These are phyloP conservation scores for Philopedon plagiatum DNA, from an alignment of 2,888 invertebrate genomes.

Conservation along the genomic window DNA sequence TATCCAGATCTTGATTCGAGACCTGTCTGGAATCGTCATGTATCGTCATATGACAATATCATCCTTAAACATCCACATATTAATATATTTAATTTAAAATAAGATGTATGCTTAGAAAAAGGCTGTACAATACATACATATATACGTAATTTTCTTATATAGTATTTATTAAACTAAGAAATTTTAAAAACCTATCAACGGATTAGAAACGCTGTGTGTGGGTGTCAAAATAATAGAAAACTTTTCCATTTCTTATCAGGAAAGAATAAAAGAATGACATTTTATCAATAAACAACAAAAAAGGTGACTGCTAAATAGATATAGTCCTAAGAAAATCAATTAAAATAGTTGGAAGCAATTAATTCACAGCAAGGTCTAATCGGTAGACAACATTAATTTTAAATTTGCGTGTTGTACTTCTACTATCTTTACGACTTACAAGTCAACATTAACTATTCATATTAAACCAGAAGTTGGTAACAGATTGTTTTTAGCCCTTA, in stretches of 20 bases:
- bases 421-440: constrained; percentile 43
- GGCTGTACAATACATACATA: too few species aligned
- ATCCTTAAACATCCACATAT: too few species aligned
- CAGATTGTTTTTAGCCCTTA: constrained; percentile 13
- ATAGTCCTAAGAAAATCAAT: constrained; percentile 42
- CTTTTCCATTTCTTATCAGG: not conserved
- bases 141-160: too few species aligned
- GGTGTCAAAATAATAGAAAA: not conserved
- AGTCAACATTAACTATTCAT: constrained; percentile 37
- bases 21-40: too few species aligned
- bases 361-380: constrained; percentile 44
- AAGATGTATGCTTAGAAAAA: too few species aligned
- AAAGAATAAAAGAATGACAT: constrained; percentile 4
- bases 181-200: too few species aligned
- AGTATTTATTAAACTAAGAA: too few species aligned
- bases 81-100: too few species aligned
- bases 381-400: constrained; percentile 51
- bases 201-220: not conserved
- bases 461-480: constrained; percentile 18
- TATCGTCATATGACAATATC: too few species aligned
- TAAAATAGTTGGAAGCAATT: constrained; percentile 49
- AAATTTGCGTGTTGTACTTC: constrained; percentile 48
- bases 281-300: constrained; percentile 38
- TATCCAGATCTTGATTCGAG: too few species aligned
- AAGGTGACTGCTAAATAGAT: constrained; percentile 35